phyloP scores from a whole-genome alignment of 1,140 invertebrate genomes.

The Formica selysi region DNA sequence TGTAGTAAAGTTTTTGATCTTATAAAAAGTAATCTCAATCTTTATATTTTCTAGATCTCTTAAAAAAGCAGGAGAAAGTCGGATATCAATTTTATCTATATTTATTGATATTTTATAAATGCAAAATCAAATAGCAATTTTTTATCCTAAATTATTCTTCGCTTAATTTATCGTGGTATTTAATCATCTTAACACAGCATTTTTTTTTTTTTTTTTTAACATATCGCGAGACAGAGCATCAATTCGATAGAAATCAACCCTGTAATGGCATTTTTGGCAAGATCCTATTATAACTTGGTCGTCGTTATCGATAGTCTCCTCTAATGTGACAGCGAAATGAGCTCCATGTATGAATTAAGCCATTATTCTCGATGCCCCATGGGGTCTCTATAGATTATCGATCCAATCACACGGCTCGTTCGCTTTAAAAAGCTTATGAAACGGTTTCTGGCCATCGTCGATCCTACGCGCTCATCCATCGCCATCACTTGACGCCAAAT shows the following conservation, averaged over 20 bases:
- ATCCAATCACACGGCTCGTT: conserved; percentile 77
- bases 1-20: neutral
- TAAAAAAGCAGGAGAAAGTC: neutral
- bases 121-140: neutral
- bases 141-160: neutral
- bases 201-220: neutral
- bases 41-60: neutral
- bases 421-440: conserved; percentile 72
- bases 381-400: conserved; percentile 76
- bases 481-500: conserved; percentile 19
- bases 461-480: conserved; percentile 41
- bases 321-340: conserved; percentile 17
- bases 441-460: conserved; percentile 71
- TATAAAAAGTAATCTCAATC: neutral
- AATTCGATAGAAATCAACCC: neutral
- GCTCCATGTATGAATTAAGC: conserved; percentile 76
- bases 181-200: neutral
- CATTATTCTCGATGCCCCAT: conserved; percentile 76
- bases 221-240: neutral
- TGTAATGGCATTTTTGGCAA: conserved; percentile 67
- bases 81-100: neutral
- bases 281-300: conserved; percentile 46
- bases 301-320: conserved; percentile 1
- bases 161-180: neutral
- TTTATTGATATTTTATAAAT: no score